phyloP scores from a whole-genome alignment of 1,140 invertebrate genomes.

The Galleria mellonella region DNA sequence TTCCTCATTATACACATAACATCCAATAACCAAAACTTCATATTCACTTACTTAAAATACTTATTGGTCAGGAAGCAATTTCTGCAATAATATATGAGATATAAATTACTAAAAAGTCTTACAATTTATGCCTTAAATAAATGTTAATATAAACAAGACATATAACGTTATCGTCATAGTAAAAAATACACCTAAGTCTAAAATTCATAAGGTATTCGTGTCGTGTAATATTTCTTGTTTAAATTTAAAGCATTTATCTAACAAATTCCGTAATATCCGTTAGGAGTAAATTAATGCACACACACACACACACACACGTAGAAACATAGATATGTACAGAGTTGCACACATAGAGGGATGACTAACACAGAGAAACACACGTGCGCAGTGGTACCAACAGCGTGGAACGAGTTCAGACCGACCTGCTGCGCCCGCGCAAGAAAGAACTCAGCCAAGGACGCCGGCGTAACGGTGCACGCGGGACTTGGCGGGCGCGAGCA shows the following conservation, averaged over 20 bases:
- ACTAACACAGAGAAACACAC: slow-evolving; percentile 32
- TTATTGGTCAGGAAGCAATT: too few species aligned
- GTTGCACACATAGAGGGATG: slow-evolving; percentile 27
- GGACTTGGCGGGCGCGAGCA: slow-evolving; percentile 14
- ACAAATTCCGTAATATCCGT: slow-evolving; percentile 70
- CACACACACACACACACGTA: slow-evolving; percentile 42
- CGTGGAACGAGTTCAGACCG: slow-evolving; percentile 62
- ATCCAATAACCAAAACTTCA: too few species aligned
- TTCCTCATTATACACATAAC: too few species aligned
- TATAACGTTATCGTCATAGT: too few species aligned
- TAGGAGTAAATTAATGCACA: slow-evolving; percentile 58
- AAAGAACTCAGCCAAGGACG: slow-evolving; percentile 73
- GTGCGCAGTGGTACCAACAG: slow-evolving; percentile 40
- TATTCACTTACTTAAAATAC: too few species aligned
- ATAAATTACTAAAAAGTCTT: too few species aligned
- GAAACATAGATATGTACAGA: slow-evolving; percentile 2
- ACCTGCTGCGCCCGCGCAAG: slow-evolving; percentile 61
- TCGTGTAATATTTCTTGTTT: slow-evolving; percentile 14
- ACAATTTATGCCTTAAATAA: too few species aligned
- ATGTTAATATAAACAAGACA: too few species aligned
- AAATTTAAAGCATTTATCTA: slow-evolving; percentile 52
- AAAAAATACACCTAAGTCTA: not conserved
- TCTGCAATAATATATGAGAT: too few species aligned
- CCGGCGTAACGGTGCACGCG: slow-evolving; percentile 59
- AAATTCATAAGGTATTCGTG: not conserved